Percentiles rank a stretch among this genome's conserved stretches.
These are phyloP conservation scores for Ectropis crepuscularia DNA, from an alignment of 2,888 invertebrate species.

Conservation along the genomic window DNA sequence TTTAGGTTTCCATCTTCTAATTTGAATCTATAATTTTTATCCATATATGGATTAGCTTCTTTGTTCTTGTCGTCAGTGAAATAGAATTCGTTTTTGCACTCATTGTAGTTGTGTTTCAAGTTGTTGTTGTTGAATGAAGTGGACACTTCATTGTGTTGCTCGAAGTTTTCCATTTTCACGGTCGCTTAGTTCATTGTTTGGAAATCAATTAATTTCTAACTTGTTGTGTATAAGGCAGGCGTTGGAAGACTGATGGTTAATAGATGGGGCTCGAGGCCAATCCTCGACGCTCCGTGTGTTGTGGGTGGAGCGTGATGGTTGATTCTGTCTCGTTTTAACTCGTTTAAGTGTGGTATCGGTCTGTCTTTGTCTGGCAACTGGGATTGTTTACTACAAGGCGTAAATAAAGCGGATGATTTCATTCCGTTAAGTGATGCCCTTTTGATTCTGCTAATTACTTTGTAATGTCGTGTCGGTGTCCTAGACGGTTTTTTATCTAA, in stretches of 20 bases:
- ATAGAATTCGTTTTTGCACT: slow-evolving; percentile 64
- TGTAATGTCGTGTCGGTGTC: slow-evolving; percentile 48
- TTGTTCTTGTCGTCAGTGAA: slow-evolving; percentile 57
- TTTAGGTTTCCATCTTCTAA: slow-evolving; percentile 60
- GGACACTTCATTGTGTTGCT: slow-evolving; percentile 72
- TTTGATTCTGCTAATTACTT: slow-evolving; percentile 63
- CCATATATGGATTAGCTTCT: slow-evolving; percentile 44
- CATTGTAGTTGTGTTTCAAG: slow-evolving; percentile 65
- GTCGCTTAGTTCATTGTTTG: slow-evolving; percentile 59
- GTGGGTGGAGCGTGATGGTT: slow-evolving; percentile 67
- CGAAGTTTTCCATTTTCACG: slow-evolving; percentile 69
- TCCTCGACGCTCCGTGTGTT: slow-evolving; percentile 60
- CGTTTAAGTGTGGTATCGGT: slow-evolving; percentile 26
- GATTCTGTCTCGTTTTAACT: slow-evolving; percentile 49
- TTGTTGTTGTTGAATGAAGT: slow-evolving; percentile 70
- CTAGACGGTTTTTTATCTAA: slow-evolving; percentile 1
- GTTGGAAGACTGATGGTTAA: slow-evolving; percentile 75
- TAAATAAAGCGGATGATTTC: slow-evolving; percentile 79
- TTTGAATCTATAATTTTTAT: slow-evolving; percentile 59
- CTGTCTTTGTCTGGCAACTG: slow-evolving; percentile 48
- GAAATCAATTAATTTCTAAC: slow-evolving; percentile 67
- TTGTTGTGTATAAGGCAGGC: slow-evolving; percentile 68
- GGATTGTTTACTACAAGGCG: slow-evolving; percentile 68
- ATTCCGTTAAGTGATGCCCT: slow-evolving; percentile 64
- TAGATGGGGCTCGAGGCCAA: slow-evolving; percentile 70